phyloP scores from a whole-genome alignment of 1,140 invertebrate species.

The Pararge aegeria region DNA sequence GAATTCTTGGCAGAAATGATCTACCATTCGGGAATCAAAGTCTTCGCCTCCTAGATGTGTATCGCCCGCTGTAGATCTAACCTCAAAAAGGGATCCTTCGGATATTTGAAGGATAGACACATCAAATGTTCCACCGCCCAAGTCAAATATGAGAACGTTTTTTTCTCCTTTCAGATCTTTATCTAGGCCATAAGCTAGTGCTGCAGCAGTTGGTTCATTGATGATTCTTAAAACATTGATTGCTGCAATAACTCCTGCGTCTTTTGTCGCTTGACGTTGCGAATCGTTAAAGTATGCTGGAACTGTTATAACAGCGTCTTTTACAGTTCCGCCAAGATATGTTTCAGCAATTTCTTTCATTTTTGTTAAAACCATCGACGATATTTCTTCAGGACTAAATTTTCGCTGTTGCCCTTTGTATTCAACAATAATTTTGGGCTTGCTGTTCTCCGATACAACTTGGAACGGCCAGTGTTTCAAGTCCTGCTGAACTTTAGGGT shows the following conservation, averaged over 20 bases:
- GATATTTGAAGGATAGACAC: constrained; percentile 93
- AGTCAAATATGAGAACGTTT: constrained; percentile 87
- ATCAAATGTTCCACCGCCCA: constrained; percentile 90
- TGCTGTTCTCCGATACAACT: constrained; percentile 84
- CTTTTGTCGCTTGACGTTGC: constrained; percentile 85
- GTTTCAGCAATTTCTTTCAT: constrained; percentile 87
- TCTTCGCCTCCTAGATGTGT: constrained; percentile 89
- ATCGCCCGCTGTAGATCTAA: constrained; percentile 89
- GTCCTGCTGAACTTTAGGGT: constrained; percentile 87
- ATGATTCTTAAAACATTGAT: constrained; percentile 92
- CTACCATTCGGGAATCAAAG: constrained; percentile 91
- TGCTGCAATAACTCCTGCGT: constrained; percentile 88
- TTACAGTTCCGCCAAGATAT: constrained; percentile 80
- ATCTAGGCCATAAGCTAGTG: constrained; percentile 91
- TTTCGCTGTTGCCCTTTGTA: constrained; percentile 88
- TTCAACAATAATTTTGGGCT: constrained; percentile 88
- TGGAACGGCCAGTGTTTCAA: constrained; percentile 91
- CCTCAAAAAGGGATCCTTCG: constrained; percentile 90
- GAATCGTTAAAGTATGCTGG: constrained; percentile 86
- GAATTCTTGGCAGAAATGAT: constrained; percentile 89
- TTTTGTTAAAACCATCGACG: constrained; percentile 90
- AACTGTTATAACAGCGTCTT: constrained; percentile 85
- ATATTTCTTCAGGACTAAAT: constrained; percentile 92
- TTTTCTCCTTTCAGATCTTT: constrained; percentile 91
- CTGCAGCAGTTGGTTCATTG: constrained; percentile 90